phyloP scores from a whole-genome alignment of 2,888 invertebrate species.

The Agonopterix heracliana region DNA sequence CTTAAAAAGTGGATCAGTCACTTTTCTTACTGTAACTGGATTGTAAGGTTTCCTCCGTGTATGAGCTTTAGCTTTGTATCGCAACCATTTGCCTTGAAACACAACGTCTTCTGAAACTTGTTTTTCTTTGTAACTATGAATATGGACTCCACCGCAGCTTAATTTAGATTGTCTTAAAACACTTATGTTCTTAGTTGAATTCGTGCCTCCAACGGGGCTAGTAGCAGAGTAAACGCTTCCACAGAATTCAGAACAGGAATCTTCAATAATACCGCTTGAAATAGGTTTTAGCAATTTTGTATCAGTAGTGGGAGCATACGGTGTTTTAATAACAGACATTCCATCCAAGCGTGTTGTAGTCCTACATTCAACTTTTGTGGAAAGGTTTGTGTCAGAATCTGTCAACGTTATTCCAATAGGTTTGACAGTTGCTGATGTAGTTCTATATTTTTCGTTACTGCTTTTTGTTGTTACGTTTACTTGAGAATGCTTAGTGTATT shows the following conservation, averaged over 20 bases:
- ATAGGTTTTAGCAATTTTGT: conserved; percentile 28
- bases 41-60: not conserved
- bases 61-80: conserved; percentile 25
- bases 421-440: not conserved
- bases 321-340: conserved; percentile 1
- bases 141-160: conserved; percentile 48
- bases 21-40: not conserved
- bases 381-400: conserved; percentile 30
- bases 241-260: conserved; percentile 31
- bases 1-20: conserved; percentile 2
- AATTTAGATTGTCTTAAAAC: conserved; percentile 30
- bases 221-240: conserved; percentile 17
- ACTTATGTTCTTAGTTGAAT: conserved; percentile 19
- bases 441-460: not conserved
- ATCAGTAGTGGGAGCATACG: conserved; percentile 12
- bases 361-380: conserved; percentile 18
- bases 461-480: too few relatives aligned
- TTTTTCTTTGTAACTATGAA: conserved; percentile 58
- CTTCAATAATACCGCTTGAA: conserved; percentile 24
- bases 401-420: conserved; percentile 40
- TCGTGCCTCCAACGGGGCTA: conserved; percentile 7
- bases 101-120: conserved; percentile 52
- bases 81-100: conserved; percentile 64
- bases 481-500: too few relatives aligned
- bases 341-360: conserved; percentile 20